Evolutionary conservation across 2,797 vertebrate genomes (phyloP).

Genomic region (Malacoraja senta): DNA sequence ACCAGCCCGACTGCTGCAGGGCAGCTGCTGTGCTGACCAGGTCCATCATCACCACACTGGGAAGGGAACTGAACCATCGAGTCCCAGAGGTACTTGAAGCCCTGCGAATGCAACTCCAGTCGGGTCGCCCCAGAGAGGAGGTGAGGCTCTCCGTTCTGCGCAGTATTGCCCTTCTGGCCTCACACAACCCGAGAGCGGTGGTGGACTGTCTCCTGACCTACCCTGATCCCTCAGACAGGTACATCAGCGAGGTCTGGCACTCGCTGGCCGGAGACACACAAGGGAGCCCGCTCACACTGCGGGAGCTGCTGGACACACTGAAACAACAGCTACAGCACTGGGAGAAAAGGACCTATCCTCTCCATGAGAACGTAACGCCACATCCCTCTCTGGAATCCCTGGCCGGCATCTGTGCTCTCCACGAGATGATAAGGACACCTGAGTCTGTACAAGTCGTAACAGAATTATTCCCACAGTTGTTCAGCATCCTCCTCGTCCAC

Average conservation of each 20-base stretch:
- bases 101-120: not conserved
- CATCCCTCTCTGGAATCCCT: not conserved
- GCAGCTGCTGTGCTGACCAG: not conserved
- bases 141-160: not conserved
- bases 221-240: not conserved
- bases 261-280: not conserved
- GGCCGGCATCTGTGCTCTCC: not conserved
- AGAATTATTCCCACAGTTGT: slow-evolving; percentile 4
- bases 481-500: not conserved
- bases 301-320: not conserved
- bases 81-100: not conserved
- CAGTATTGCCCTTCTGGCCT: not conserved
- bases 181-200: not conserved
- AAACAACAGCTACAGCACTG: not conserved
- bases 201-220: slow-evolving; percentile 5
- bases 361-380: not conserved
- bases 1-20: not conserved
- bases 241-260: not conserved
- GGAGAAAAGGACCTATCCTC: not conserved
- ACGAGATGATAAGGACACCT: not conserved
- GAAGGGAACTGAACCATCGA: not conserved
- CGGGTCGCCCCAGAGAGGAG: not conserved
- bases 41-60: not conserved
- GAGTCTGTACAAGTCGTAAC: not conserved
- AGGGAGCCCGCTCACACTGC: not conserved